A percentile compares a stretch with the other conserved stretches of the same genome.
These are phyloP conservation scores for Lordiphosa andalusiaca DNA, from an alignment of 2,888 invertebrate species.

Conservation along the genomic window DNA sequence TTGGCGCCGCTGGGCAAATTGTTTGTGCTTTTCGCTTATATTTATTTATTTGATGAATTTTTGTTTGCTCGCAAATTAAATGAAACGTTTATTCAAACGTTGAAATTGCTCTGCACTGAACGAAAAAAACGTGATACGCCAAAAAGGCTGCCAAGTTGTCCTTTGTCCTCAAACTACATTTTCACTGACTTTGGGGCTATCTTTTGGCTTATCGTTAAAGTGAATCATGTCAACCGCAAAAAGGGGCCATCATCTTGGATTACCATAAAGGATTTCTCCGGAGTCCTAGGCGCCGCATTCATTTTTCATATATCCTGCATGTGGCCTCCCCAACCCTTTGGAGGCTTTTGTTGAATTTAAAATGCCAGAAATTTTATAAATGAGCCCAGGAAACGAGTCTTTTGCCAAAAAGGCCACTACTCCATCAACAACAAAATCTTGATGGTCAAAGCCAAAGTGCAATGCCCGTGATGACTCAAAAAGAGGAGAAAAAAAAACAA, in stretches of 20 bases:
- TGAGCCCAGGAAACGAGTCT: slow-evolving; percentile 53
- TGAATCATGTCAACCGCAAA: slow-evolving; percentile 77
- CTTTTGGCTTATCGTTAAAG: slow-evolving; percentile 76
- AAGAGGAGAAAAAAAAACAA: neutral
- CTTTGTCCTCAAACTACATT: slow-evolving; percentile 49
- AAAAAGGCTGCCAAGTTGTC: slow-evolving; percentile 59
- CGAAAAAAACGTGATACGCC: slow-evolving; percentile 41
- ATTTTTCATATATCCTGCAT: slow-evolving; percentile 59
- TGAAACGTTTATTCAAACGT: slow-evolving; percentile 74
- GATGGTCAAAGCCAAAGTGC: slow-evolving; percentile 72
- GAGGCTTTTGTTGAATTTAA: slow-evolving; percentile 53
- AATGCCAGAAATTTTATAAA: slow-evolving; percentile 43
- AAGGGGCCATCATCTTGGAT: slow-evolving; percentile 64
- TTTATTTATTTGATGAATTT: slow-evolving; percentile 65
- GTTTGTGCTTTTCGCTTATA: slow-evolving; percentile 35
- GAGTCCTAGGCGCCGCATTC: slow-evolving; percentile 52
- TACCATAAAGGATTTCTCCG: slow-evolving; percentile 66
- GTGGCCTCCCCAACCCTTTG: slow-evolving; percentile 8
- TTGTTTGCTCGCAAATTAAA: slow-evolving; percentile 65
- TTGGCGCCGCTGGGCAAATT: slow-evolving; percentile 60
- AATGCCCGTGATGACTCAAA: slow-evolving; percentile 64
- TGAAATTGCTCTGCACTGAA: slow-evolving; percentile 60
- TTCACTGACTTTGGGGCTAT: slow-evolving; percentile 50
- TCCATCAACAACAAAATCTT: slow-evolving; percentile 40
- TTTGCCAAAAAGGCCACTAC: slow-evolving; percentile 7